Percentiles rank a stretch among this genome's conserved stretches.
phyloP scores from a whole-genome alignment of 1,140 invertebrate species.

The Trichonephila inaurata region DNA sequence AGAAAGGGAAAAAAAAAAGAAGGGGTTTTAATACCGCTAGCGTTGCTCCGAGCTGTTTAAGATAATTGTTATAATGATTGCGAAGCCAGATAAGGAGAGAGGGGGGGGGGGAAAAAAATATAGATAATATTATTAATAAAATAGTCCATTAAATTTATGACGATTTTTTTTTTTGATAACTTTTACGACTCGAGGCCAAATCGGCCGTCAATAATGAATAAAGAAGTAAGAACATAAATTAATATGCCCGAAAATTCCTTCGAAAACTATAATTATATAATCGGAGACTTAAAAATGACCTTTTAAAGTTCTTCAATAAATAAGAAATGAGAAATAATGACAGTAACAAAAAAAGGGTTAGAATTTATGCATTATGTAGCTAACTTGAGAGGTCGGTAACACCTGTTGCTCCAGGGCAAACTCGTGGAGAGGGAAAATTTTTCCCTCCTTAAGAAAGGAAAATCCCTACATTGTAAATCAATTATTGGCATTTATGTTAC shows the following conservation, averaged over 20 bases:
- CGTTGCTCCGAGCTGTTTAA: slow-evolving; percentile 32
- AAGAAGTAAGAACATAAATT: slow-evolving; percentile 74
- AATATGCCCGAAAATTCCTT: slow-evolving; percentile 65
- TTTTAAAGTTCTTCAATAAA: slow-evolving; percentile 75
- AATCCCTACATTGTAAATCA: neutral
- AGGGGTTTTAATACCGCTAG: slow-evolving; percentile 69
- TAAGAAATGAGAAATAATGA: slow-evolving; percentile 74
- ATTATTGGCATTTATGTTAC: neutral
- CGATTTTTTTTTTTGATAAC: slow-evolving; percentile 68
- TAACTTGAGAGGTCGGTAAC: slow-evolving; percentile 67
- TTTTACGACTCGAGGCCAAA: slow-evolving; percentile 66
- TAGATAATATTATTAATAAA: slow-evolving; percentile 72
- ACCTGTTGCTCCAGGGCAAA: slow-evolving; percentile 63
- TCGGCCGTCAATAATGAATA: slow-evolving; percentile 67
- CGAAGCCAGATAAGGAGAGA: neutral
- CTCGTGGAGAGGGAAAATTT: slow-evolving; percentile 46
- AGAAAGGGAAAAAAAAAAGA: slow-evolving; percentile 20
- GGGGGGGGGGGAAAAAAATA: slow-evolving; percentile 32
- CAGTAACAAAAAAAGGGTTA: slow-evolving; percentile 62
- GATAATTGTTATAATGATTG: slow-evolving; percentile 76
- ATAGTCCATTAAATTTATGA: slow-evolving; percentile 75
- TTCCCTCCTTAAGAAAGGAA: neutral
- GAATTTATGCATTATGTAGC: slow-evolving; percentile 75
- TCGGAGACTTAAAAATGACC: slow-evolving; percentile 75
- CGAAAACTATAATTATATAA: slow-evolving; percentile 76